These are phyloP conservation scores for Porites australiensis DNA, from an alignment of 64 coral and sea anemone genomes.

Conservation along the genomic window DNA sequence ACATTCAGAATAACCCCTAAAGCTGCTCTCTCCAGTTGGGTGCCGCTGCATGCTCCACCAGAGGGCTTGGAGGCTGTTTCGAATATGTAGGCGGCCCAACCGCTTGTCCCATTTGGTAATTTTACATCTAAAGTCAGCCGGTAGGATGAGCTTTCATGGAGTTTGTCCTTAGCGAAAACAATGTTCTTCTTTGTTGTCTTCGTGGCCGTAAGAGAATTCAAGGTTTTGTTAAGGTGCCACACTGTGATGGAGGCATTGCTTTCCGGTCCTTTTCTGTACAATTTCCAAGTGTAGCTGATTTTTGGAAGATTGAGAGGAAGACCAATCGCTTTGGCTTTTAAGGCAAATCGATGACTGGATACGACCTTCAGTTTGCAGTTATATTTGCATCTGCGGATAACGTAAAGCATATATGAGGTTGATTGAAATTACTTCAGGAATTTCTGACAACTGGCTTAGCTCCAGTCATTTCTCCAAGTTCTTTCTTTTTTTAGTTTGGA, in stretches of 20 bases:
- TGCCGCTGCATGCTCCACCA: background rate
- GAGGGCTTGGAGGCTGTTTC: background rate
- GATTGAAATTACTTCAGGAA: background rate
- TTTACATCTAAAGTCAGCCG: background rate
- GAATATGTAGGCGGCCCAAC: background rate
- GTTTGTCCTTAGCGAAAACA: background rate
- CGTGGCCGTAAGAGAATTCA: background rate
- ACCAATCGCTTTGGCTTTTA: background rate
- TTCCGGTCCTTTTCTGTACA: background rate
- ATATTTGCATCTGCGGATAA: background rate
- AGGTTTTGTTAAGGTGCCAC: background rate
- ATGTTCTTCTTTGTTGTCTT: background rate
- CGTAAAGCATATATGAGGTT: background rate
- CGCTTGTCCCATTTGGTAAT: background rate
- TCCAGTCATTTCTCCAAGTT: no score
- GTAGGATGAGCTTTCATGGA: background rate
- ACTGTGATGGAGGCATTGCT: background rate
- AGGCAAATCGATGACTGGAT: background rate
- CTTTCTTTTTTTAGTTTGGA: no score
- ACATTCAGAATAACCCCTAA: conserved; percentile 1
- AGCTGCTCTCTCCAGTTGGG: background rate
- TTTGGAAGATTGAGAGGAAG: background rate
- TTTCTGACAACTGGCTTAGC: no score
- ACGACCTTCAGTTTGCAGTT: background rate
- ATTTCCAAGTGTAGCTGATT: background rate